Base-by-base conservation (phyloP, 2,888 invertebrate genomes). In the Epicampocera succincta region DNA sequence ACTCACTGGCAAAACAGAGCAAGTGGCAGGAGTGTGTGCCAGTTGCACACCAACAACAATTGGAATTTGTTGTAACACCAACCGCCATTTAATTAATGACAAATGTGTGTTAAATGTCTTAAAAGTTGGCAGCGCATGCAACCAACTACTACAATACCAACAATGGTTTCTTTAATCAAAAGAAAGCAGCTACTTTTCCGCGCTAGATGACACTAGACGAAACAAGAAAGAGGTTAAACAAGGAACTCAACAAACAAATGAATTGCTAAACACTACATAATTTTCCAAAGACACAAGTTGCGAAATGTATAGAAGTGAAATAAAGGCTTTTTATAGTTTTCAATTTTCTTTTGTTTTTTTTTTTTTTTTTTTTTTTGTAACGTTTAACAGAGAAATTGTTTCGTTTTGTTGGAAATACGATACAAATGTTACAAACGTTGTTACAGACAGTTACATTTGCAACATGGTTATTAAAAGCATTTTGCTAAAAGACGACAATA, bases 401-500 rank as follows among this genome's bases (percentile, higher is more conserved):
- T 13, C 29, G 42, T 40, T 48, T 65, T 63, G 21, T 66, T 21
- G 11, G n/a, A 17, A 17, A 12, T 40, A 38, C 29, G 48, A 69
- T 17, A 76, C 76, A 82, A 81, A 66, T 80, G 82, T 84, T 84
- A n/a, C n/a, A 69, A 80, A 66, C 78, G 78, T 72, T 77, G 77
- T 79, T 61, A 61, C 69, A 76, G 85, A 85, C 85, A 85, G 78
- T 78, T 83, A 83, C 83, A 84, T 81, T 83, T 81, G 84, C 78
- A 80, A 84, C 84, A 84, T 83, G 80, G 84, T 84, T 85, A 85
- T 85, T 85, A 85, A 84, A 85, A 85, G 84, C 84, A 83, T 84
- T 85, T 84, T 65, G 80, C 50, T 44, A 40, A 54, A 25, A 46
- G 48, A 66, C 60, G 42, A 76, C 61, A 54, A 40, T 29, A 52